Evolutionary conservation across 1,140 invertebrate species (phyloP).

Genomic region (Brachionus rubens): DNA sequence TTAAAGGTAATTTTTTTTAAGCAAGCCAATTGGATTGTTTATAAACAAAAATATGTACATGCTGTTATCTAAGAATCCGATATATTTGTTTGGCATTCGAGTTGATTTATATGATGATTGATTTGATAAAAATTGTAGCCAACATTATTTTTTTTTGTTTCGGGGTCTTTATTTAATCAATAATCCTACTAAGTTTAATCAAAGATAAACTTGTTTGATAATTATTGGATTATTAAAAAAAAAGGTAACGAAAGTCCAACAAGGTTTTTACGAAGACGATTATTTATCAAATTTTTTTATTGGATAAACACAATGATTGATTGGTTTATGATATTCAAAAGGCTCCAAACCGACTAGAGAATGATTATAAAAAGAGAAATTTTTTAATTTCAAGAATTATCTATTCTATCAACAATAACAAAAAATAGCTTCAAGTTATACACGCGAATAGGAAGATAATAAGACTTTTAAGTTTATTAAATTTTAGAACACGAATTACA

Average conservation of each 20-base stretch:
- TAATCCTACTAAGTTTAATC: slow-evolving; percentile 42
- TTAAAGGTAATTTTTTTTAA: not conserved
- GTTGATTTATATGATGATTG: slow-evolving; percentile 31
- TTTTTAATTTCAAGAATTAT: no score
- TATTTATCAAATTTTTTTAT: not conserved
- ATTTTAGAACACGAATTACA: slow-evolving; percentile 6
- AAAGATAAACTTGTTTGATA: slow-evolving; percentile 44
- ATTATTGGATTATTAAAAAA: slow-evolving; percentile 42
- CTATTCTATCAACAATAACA: no score
- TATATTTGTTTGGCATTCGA: not conserved
- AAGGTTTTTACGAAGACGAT: not conserved
- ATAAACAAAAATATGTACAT: slow-evolving; percentile 11
- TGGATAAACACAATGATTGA: not conserved
- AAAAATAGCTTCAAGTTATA: slow-evolving; percentile 5
- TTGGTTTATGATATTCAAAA: not conserved
- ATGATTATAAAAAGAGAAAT: slow-evolving; percentile 10
- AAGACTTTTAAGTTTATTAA: slow-evolving; percentile 12
- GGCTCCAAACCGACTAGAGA: not conserved
- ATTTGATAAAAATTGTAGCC: not conserved
- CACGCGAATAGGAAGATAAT: slow-evolving; percentile 8
- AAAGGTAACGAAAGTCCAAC: not conserved
- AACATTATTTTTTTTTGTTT: not conserved
- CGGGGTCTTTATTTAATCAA: slow-evolving; percentile 8
- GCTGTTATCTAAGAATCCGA: slow-evolving; percentile 1
- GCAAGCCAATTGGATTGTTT: not conserved